These are phyloP conservation scores for Pelochelys cantorii DNA, from an alignment of 2,797 vertebrate species.

Conservation along the genomic window DNA sequence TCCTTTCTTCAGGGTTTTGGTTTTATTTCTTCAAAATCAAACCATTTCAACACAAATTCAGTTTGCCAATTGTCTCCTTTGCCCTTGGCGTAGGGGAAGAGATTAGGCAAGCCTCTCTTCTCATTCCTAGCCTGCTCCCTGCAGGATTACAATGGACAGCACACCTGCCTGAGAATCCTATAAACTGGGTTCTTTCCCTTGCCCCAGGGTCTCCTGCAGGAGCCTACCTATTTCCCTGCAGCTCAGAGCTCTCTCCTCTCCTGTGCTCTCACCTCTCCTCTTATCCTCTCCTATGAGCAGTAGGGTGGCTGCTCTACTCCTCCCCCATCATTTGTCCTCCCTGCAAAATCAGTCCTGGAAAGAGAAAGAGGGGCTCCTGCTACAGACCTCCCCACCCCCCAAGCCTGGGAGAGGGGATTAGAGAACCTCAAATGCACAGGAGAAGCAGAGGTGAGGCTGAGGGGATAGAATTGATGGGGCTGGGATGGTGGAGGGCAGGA, in stretches of 20 bases:
- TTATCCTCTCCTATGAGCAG: background rate
- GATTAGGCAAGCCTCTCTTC: background rate
- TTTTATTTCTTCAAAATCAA: background rate
- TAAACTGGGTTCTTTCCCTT: background rate
- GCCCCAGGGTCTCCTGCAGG: background rate
- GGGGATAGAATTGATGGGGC: background rate
- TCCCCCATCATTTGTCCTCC: background rate
- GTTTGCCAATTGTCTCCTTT: background rate
- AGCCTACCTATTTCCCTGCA: background rate
- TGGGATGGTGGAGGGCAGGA: background rate
- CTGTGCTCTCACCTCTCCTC: background rate
- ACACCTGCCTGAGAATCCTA: background rate
- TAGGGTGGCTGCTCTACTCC: background rate
- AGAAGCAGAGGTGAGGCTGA: background rate
- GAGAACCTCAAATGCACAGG: background rate
- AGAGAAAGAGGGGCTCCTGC: background rate
- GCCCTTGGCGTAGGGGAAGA: background rate
- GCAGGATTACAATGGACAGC: background rate
- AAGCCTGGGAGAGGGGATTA: background rate
- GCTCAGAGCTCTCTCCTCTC: background rate
- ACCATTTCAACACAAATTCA: background rate
- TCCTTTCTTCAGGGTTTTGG: background rate
- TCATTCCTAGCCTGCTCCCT: background rate
- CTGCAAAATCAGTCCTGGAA: background rate
- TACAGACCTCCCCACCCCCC: background rate